Evolutionary conservation across 2,888 invertebrate species (phyloP).

Genomic region (Dryobotodes eremita): DNA sequence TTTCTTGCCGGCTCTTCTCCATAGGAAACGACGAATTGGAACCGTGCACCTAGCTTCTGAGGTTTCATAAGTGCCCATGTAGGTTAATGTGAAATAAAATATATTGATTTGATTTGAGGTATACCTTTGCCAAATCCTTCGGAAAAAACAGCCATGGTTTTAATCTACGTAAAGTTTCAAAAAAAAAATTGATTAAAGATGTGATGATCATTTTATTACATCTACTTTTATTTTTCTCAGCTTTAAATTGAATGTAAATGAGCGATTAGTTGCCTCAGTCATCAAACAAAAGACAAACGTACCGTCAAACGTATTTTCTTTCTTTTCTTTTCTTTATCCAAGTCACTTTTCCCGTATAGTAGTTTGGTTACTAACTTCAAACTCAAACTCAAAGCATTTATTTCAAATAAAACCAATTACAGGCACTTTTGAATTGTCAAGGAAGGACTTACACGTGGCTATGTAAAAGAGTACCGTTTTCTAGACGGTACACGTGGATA

Average conservation of each 20-base stretch:
- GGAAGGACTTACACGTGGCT: slow-evolving; percentile 19
- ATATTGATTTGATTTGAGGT: background rate
- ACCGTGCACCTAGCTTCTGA: background rate
- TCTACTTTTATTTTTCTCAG: background rate
- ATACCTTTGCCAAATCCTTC: no score
- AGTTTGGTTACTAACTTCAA: background rate
- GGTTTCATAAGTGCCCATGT: background rate
- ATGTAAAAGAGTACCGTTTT: slow-evolving; percentile 16
- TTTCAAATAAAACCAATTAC: no score
- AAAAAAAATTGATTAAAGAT: background rate
- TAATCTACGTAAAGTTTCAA: background rate
- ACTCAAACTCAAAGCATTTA: no score
- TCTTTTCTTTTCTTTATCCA: no score
- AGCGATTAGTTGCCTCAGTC: background rate
- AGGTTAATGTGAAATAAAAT: background rate
- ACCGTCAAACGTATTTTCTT: no score
- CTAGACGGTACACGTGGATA: slow-evolving; percentile 30
- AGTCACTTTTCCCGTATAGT: background rate
- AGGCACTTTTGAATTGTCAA: no score
- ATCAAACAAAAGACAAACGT: no score
- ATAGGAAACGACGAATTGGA: background rate
- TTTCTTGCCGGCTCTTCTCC: background rate
- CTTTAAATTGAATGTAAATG: background rate
- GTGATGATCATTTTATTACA: background rate
- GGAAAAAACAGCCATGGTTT: no score